A percentile compares a stretch with the other conserved stretches of the same genome.
phyloP scores from a whole-genome alignment of 1,140 invertebrate genomes.

The Heliothis subflexa region DNA sequence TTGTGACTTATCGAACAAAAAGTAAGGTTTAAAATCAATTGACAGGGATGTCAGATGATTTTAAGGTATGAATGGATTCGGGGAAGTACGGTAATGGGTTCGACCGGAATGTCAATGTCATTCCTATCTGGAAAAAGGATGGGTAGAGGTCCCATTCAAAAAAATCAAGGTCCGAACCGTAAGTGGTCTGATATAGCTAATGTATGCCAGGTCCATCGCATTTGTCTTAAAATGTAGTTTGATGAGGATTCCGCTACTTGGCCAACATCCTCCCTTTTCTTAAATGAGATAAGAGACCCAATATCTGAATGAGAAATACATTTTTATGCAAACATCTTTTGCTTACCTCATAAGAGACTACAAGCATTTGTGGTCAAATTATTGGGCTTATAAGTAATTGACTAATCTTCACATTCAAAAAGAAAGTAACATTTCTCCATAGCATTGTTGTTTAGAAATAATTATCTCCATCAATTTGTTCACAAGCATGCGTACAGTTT shows the following conservation, averaged over 20 bases:
- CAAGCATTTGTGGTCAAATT: no score
- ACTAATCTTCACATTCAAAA: neutral
- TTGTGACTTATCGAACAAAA: neutral
- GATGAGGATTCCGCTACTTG: slow-evolving; percentile 17
- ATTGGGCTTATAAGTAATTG: no score
- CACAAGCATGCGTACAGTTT: neutral
- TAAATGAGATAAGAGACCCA: neutral
- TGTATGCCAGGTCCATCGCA: slow-evolving; percentile 37
- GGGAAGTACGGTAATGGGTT: slow-evolving; percentile 74
- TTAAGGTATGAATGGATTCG: slow-evolving; percentile 78
- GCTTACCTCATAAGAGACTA: no score
- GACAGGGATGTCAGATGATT: neutral
- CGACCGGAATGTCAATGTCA: slow-evolving; percentile 75
- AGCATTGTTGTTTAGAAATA: neutral
- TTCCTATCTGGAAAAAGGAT: slow-evolving; percentile 65
- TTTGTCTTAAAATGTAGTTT: slow-evolving; percentile 26
- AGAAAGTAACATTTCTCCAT: neutral
- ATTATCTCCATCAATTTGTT: neutral
- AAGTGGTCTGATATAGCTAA: slow-evolving; percentile 47
- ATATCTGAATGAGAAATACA: neutral
- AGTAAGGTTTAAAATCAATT: slow-evolving; percentile 9
- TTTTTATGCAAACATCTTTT: neutral
- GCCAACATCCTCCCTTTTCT: slow-evolving; percentile 5
- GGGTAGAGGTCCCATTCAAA: slow-evolving; percentile 63
- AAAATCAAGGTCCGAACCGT: slow-evolving; percentile 48